Base-by-base conservation (phyloP, 1,140 invertebrate genomes). In the Hestina assimilis region DNA sequence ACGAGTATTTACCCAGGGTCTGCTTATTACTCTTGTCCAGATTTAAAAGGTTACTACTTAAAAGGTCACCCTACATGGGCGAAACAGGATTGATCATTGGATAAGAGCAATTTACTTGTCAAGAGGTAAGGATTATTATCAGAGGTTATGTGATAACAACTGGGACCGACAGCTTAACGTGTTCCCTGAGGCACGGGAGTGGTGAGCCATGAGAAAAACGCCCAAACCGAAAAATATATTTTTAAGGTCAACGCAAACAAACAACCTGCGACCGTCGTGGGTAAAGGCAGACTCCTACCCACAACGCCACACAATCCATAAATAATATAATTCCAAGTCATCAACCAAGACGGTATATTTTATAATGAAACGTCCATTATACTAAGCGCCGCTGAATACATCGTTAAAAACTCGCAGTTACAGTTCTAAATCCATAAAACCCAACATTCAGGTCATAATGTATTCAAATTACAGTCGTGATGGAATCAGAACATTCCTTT, bases 391-490 rank as follows among this genome's bases (percentile, higher is more conserved):
- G 12, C 15, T 31, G 23, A 53, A 24, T 11, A 24, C 45, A 40
- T 57, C 33, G 31, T 57, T 48, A 42, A 40, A 26, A 46, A 48
- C 55, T 47, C 45, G 23, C 51, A 29, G 58, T 47, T 54, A 60
- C 31, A 47, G 45, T 38, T 31, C 33, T 41, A 43, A 51, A 35
- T 38, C 47, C 55, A 60, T 50, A 55, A 60, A 60, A 60, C 55
- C 58, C 43, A 47, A 55, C 45, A 48, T 33, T 55, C 58, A 48
- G 38, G 19, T 46, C 58, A 33, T 60, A 60, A 55, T 60, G 52
- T 55, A 60, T 60, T 54, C 58, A 60, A 60, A 60, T 60, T 60
- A 51, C 51, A 51, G 35, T 31, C 23, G 51, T 35, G 35, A 42
- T 46, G 48, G 48, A 46, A 35, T 14, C 24, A 35, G 29, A 52